Evolutionary conservation across 2,888 invertebrate genomes (phyloP).

Genomic region (Meghimatium bilineatum): DNA sequence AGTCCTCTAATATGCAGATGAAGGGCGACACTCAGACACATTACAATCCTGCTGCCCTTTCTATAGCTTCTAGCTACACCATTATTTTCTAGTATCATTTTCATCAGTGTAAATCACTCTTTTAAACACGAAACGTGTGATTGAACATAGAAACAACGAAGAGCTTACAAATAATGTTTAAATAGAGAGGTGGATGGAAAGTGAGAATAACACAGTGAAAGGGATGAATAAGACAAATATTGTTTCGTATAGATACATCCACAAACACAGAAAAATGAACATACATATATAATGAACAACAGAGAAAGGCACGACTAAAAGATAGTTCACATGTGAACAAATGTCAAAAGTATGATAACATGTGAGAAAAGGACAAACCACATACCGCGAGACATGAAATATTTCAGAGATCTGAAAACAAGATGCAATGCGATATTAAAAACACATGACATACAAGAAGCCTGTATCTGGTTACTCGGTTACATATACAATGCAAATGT

Average conservation of each 20-base stretch:
- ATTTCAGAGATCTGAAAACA: not conserved
- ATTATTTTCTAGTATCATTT: not conserved
- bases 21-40: not conserved
- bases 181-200: too few species aligned
- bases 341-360: not conserved
- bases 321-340: not conserved
- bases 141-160: too few species aligned
- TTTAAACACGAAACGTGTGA: too few species aligned
- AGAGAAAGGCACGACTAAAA: not conserved
- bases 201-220: too few species aligned
- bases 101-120: too few species aligned
- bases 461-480: too few species aligned
- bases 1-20: not conserved
- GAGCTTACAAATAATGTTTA: too few species aligned
- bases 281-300: not conserved
- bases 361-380: not conserved
- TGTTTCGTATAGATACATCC: too few species aligned
- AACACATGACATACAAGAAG: too few species aligned
- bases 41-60: constrained; percentile 8
- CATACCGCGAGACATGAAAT: not conserved
- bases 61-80: not conserved
- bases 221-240: too few species aligned
- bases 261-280: too few species aligned
- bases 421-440: too few species aligned
- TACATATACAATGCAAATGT: not conserved